phyloP scores from a whole-genome alignment of 2,888 invertebrate species.

The Sycophila texana region DNA sequence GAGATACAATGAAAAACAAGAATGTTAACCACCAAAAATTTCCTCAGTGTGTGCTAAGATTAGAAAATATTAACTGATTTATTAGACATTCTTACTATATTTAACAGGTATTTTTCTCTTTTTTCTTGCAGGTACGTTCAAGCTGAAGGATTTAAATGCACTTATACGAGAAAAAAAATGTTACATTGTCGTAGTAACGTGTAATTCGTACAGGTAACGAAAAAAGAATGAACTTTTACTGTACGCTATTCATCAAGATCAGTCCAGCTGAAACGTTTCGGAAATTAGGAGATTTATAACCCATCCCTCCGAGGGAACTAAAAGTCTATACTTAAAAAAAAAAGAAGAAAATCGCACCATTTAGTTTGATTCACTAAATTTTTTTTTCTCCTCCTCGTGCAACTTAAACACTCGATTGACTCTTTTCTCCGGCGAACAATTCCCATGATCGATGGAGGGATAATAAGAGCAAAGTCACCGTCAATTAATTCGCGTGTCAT shows the following conservation, averaged over 20 bases:
- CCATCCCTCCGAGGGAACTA: too few relatives aligned
- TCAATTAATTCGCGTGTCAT: conserved; percentile 39
- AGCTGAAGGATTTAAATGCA: neutral
- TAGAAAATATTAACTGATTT: too few relatives aligned
- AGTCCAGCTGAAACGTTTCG: too few relatives aligned
- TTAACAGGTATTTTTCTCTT: neutral
- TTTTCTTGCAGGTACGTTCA: conserved; percentile 32
- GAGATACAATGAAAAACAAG: too few relatives aligned
- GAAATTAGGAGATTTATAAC: too few relatives aligned
- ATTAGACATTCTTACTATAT: neutral
- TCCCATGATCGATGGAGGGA: conserved; percentile 40
- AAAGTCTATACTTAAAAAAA: neutral
- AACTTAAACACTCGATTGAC: conserved; percentile 21
- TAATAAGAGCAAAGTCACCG: conserved; percentile 42
- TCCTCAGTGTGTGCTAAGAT: too few relatives aligned
- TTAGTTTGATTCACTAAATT: neutral
- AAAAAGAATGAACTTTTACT: too few relatives aligned
- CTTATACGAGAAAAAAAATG: neutral
- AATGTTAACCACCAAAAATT: too few relatives aligned
- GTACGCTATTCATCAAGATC: too few relatives aligned
- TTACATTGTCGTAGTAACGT: too few relatives aligned
- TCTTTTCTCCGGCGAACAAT: conserved; percentile 6
- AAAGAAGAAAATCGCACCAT: neutral
- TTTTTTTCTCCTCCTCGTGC: conserved; percentile 3
- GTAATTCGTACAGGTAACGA: too few relatives aligned